These are phyloP conservation scores for Holacanthella duospinosa DNA, from an alignment of 2,888 invertebrate genomes.

Conservation along the genomic window DNA sequence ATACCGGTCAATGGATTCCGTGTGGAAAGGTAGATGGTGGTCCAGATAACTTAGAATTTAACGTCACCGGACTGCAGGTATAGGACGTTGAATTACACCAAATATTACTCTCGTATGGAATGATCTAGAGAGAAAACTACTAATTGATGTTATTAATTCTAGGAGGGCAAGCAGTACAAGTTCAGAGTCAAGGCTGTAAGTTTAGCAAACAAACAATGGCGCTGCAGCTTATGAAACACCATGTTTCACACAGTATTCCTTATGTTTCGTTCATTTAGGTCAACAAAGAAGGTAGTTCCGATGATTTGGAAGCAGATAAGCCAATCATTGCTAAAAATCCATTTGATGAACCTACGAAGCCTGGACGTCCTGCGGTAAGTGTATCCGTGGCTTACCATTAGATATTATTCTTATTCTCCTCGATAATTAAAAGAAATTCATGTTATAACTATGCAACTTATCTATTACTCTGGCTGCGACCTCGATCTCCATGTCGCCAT, in stretches of 20 bases:
- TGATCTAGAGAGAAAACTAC: too few relatives aligned
- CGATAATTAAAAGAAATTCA: too few relatives aligned
- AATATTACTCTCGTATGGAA: too few relatives aligned
- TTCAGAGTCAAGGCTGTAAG: conserved; percentile 81
- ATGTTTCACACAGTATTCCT: background rate
- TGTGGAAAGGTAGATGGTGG: conserved; percentile 70
- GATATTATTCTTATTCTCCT: too few relatives aligned
- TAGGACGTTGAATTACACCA: too few relatives aligned
- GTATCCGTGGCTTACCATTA: too few relatives aligned
- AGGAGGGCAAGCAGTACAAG: conserved; percentile 95
- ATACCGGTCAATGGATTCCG: conserved; percentile 85
- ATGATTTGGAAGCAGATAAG: conserved; percentile 85
- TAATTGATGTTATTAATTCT: too few relatives aligned
- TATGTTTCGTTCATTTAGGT: conserved; percentile 51
- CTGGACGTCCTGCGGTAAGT: conserved; percentile 74
- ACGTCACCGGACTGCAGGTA: conserved; percentile 67
- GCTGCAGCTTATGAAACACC: background rate
- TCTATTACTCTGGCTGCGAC: too few relatives aligned
- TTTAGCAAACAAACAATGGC: too few relatives aligned
- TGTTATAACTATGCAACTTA: too few relatives aligned
- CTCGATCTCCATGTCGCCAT: too few relatives aligned
- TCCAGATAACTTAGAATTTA: conserved; percentile 59
- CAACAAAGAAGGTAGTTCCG: conserved; percentile 95
- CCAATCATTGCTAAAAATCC: conserved; percentile 97
- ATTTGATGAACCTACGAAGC: conserved; percentile 88